Evolutionary conservation across 92 coral and sea anemone species (phyloP).

Genomic region (Bergia sp.): DNA sequence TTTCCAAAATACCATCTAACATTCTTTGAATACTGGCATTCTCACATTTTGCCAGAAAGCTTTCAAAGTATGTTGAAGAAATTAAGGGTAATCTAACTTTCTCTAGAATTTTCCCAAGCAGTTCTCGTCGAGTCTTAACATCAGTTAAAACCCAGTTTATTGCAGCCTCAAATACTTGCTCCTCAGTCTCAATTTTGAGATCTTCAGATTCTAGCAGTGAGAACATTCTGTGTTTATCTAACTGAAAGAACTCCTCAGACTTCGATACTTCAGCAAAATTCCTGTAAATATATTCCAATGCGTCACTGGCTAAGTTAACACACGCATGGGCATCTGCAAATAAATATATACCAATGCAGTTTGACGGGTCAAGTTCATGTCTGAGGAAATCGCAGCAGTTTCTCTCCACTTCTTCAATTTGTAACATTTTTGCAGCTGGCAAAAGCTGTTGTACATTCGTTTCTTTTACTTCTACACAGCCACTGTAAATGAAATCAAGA

Average conservation of each 20-base stretch:
- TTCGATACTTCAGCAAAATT: conserved; percentile 75
- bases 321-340: conserved; percentile 88
- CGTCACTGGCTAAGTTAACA: conserved; percentile 58
- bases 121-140: conserved; percentile 64
- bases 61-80: conserved; percentile 72
- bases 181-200: conserved; percentile 83
- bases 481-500: conserved; percentile 92
- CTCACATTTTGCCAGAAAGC: conserved; percentile 61
- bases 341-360: conserved; percentile 79
- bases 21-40: conserved; percentile 81
- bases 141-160: conserved; percentile 82
- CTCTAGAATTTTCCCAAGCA: conserved; percentile 78
- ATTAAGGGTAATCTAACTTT: conserved; percentile 82
- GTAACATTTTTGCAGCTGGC: conserved; percentile 92
- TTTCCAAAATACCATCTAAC: conserved; percentile 66
- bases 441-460: conserved; percentile 86
- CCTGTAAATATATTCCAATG: conserved; percentile 75
- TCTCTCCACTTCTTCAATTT: conserved; percentile 80
- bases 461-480: conserved; percentile 73
- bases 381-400: conserved; percentile 85
- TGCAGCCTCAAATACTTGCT: conserved; percentile 85
- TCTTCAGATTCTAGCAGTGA: conserved; percentile 81
- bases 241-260: conserved; percentile 79
- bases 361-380: conserved; percentile 81
- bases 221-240: conserved; percentile 58